phyloP scores from a whole-genome alignment of 2,888 invertebrate genomes.

The Notodonta ziczac region DNA sequence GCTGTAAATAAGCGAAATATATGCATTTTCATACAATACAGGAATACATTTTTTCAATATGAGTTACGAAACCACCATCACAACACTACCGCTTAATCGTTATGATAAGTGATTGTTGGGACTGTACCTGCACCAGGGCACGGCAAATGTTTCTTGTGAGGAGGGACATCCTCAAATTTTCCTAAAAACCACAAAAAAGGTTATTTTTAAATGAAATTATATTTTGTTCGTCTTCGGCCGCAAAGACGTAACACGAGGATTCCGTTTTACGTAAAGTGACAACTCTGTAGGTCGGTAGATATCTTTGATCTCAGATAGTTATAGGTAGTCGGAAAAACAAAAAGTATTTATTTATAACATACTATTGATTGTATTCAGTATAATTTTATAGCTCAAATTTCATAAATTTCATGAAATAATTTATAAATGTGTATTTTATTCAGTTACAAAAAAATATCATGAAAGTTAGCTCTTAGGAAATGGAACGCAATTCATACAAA shows the following conservation, averaged over 20 bases:
- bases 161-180: slow-evolving; percentile 62
- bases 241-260: slow-evolving; percentile 56
- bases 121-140: slow-evolving; percentile 69
- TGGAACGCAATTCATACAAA: neutral
- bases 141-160: slow-evolving; percentile 73
- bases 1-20: neutral
- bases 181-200: slow-evolving; percentile 50
- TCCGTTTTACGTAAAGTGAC: slow-evolving; percentile 48
- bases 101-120: slow-evolving; percentile 7
- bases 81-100: slow-evolving; percentile 13
- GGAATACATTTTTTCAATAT: slow-evolving; percentile 9
- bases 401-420: too few relatives aligned
- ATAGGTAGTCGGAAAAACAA: too few relatives aligned
- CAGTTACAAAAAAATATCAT: too few relatives aligned
- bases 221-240: slow-evolving; percentile 57
- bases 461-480: neutral
- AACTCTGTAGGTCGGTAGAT: slow-evolving; percentile 10
- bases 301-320: too few relatives aligned
- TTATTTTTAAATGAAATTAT: slow-evolving; percentile 56
- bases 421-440: too few relatives aligned
- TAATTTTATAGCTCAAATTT: neutral
- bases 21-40: neutral
- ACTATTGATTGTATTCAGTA: neutral
- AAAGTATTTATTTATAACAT: too few relatives aligned
- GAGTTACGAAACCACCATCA: slow-evolving; percentile 70